Percentiles rank a stretch among this genome's conserved stretches.
Evolutionary conservation across 23 tunicate genomes (phyloP).

Genomic region (Ascidia mentula): DNA sequence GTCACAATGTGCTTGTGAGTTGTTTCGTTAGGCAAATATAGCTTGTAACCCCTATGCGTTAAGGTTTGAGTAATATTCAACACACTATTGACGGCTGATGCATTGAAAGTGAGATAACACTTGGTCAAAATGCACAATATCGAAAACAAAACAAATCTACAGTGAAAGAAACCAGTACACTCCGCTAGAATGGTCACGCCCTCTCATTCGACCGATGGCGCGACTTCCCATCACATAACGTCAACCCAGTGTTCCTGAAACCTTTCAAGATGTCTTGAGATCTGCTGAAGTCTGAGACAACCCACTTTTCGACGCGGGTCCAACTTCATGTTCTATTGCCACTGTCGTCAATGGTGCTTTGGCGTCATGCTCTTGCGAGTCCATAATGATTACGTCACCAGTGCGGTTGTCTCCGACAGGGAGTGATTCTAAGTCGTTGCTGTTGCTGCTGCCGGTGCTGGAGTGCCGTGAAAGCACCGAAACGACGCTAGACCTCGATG

Average conservation of each 20-base stretch:
- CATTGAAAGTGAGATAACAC: conserved; percentile 3
- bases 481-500: conserved; percentile 3
- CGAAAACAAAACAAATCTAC: neutral
- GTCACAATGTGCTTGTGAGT: too few relatives aligned
- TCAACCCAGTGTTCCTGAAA: neutral
- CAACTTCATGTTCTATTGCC: neutral
- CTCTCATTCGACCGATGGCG: neutral
- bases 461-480: neutral
- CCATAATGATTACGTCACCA: neutral
- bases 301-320: neutral
- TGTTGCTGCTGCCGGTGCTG: neutral
- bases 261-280: too few relatives aligned
- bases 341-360: neutral
- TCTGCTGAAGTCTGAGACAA: too few relatives aligned
- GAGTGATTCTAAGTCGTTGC: neutral
- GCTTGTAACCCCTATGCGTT: too few relatives aligned
- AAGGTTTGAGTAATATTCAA: too few relatives aligned
- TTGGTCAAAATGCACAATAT: neutral
- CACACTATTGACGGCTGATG: too few relatives aligned
- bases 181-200: neutral
- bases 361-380: neutral
- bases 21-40: too few relatives aligned
- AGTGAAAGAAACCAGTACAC: conserved; percentile 6
- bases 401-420: neutral
- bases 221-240: neutral